A percentile compares a stretch with the other conserved stretches of the same genome.
Evolutionary conservation across 1,140 invertebrate genomes (phyloP).

Genomic region (Cotesia vestalis): DNA sequence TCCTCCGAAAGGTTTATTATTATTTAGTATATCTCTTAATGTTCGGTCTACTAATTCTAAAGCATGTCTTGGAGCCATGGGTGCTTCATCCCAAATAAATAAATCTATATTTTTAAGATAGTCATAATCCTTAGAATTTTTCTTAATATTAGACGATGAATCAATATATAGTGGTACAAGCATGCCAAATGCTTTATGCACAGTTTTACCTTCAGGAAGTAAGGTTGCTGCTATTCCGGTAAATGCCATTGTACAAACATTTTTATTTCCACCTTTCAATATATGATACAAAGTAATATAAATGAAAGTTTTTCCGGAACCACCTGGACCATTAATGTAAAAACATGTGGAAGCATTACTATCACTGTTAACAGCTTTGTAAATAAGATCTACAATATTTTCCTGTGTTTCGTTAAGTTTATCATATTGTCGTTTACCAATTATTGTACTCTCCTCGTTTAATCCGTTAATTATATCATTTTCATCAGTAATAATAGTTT

Average conservation of each 20-base stretch:
- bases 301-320: constrained; percentile 12
- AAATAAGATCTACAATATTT: not conserved
- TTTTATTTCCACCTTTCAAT: constrained; percentile 3
- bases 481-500: not conserved
- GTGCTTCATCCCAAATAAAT: constrained; percentile 8
- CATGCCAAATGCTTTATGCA: constrained; percentile 5
- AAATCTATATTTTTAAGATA: constrained; percentile 17
- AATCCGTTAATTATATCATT: not conserved
- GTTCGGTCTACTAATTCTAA: not conserved
- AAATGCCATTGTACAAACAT: constrained; percentile 1
- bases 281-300: constrained; percentile 4
- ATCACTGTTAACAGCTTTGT: not conserved
- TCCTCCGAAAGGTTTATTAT: not conserved
- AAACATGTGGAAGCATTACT: not conserved
- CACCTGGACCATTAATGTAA: constrained; percentile 5
- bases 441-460: not conserved
- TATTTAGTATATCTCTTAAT: not conserved
- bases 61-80: not conserved
- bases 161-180: not conserved
- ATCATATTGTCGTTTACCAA: not conserved
- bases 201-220: not conserved
- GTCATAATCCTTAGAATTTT: not conserved
- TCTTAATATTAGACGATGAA: constrained; percentile 11
- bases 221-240: constrained; percentile 13
- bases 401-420: constrained; percentile 7